phyloP scores from a whole-genome alignment of 2,888 invertebrate species.

The Polyommatus icarus region DNA sequence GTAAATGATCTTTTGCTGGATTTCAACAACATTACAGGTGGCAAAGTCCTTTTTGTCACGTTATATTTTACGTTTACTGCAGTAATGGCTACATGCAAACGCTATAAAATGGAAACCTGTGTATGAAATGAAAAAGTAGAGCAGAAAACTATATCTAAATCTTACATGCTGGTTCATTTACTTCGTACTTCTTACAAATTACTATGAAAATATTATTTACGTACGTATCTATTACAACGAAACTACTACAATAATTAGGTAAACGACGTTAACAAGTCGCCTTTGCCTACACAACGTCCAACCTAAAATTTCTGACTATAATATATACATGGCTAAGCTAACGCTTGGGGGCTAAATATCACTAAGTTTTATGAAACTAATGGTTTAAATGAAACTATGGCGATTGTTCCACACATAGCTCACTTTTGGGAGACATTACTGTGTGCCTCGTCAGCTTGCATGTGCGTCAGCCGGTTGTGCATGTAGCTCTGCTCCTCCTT shows the following conservation, averaged over 20 bases:
- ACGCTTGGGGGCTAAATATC: too few species aligned
- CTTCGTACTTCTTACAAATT: too few species aligned
- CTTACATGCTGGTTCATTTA: too few species aligned
- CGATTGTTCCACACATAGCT: constrained; percentile 36
- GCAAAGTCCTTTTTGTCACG: too few species aligned
- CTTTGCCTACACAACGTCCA: background rate
- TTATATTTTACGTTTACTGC: too few species aligned
- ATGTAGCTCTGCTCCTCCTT: constrained; percentile 46
- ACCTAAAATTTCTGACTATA: background rate
- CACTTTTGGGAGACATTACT: constrained; percentile 47
- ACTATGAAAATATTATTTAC: background rate
- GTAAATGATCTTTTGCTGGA: too few species aligned
- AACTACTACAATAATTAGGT: background rate
- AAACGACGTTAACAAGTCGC: background rate
- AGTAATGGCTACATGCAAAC: too few species aligned
- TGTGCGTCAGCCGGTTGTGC: constrained; percentile 47
- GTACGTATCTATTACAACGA: background rate
- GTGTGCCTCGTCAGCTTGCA: constrained; percentile 45
- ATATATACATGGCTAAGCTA: too few species aligned
- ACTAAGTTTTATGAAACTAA: background rate
- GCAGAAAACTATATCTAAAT: too few species aligned
- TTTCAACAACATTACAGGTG: too few species aligned
- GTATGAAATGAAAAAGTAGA: too few species aligned
- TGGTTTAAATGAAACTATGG: constrained; percentile 26
- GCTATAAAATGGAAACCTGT: too few species aligned